phyloP scores from a whole-genome alignment of 1,140 invertebrate genomes.

The Lepidotrigona ventralis region DNA sequence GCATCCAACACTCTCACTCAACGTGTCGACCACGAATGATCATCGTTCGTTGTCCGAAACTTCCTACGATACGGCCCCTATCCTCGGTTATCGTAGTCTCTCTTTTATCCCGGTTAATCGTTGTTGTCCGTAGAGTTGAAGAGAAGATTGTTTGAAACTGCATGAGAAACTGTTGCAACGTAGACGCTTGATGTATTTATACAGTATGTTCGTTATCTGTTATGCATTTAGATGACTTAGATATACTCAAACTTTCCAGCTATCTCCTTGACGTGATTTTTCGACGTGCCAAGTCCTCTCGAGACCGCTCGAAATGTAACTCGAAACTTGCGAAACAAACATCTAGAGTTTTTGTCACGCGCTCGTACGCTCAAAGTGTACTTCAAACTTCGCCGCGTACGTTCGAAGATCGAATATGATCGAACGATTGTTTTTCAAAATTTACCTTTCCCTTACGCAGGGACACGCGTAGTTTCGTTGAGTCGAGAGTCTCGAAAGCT shows the following conservation, averaged over 20 bases:
- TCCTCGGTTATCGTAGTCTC: conserved; percentile 33
- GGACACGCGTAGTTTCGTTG: not conserved
- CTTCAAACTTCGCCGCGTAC: not conserved
- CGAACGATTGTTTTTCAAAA: not conserved
- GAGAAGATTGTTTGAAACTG: not conserved
- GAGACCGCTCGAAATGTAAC: too few species aligned
- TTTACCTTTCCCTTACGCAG: not conserved
- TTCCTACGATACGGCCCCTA: conserved; percentile 33
- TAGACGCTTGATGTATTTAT: not conserved
- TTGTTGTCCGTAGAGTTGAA: conserved; percentile 9
- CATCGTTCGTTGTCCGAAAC: conserved; percentile 19
- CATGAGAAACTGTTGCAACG: conserved; percentile 4
- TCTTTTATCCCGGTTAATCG: conserved; percentile 8
- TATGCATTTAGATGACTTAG: not conserved
- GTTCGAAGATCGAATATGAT: too few species aligned
- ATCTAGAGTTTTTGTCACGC: too few species aligned
- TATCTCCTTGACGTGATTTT: not conserved
- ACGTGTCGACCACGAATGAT: not conserved
- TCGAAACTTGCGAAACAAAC: not conserved
- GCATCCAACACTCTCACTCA: conserved; percentile 7
- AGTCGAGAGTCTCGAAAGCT: not conserved
- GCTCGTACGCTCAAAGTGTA: too few species aligned
- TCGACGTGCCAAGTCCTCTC: not conserved
- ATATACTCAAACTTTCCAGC: not conserved
- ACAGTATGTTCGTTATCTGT: not conserved